phyloP scores from a whole-genome alignment of 1,140 invertebrate genomes.

The Pseudachorutes palmiensis region DNA sequence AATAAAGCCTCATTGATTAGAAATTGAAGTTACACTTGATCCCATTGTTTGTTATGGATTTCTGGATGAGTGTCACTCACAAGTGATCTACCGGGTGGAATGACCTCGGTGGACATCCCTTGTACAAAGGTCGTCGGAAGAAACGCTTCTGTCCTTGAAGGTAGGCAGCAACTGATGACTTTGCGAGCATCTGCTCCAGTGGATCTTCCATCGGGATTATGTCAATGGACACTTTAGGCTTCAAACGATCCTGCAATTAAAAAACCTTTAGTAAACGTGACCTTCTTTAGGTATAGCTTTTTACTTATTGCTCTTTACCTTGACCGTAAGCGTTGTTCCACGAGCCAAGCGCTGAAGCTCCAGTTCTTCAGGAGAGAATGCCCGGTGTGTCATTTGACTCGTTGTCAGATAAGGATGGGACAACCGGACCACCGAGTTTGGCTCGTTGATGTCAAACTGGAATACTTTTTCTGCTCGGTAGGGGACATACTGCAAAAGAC shows the following conservation, averaged over 20 bases:
- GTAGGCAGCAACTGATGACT: neutral
- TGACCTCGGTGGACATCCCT: slow-evolving; percentile 14
- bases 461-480: neutral
- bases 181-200: slow-evolving; percentile 1
- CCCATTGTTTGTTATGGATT: neutral
- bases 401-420: slow-evolving; percentile 17
- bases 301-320: neutral
- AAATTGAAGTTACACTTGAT: neutral
- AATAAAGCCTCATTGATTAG: neutral
- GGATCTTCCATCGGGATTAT: slow-evolving; percentile 17
- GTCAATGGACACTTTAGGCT: slow-evolving; percentile 11
- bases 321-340: neutral
- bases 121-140: slow-evolving; percentile 16
- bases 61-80: neutral
- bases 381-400: neutral
- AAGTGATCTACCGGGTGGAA: slow-evolving; percentile 9
- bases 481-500: slow-evolving; percentile 10
- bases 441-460: slow-evolving; percentile 14
- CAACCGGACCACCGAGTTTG: slow-evolving; percentile 6
- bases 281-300: neutral
- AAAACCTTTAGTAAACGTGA: neutral
- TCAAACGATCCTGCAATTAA: neutral
- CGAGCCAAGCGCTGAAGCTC: neutral
- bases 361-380: slow-evolving; percentile 15
- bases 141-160: slow-evolving; percentile 6